A percentile compares a stretch with the other conserved stretches of the same genome.
phyloP scores from a whole-genome alignment of 1,140 invertebrate species.

The Piezodorus guildinii region DNA sequence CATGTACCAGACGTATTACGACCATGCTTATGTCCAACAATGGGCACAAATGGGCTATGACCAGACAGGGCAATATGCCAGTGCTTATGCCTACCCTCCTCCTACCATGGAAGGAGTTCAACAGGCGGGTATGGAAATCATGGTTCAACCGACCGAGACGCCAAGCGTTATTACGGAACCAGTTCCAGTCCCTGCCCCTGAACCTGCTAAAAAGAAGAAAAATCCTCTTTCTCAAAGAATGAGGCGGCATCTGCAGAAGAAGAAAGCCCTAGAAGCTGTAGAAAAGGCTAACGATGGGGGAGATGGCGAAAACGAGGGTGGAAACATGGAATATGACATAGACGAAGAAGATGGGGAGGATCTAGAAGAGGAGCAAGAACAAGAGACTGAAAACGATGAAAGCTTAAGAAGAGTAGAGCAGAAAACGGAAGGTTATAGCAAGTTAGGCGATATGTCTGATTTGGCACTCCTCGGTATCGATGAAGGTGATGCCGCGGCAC shows the following conservation, averaged over 20 bases:
- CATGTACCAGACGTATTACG: slow-evolving; percentile 1
- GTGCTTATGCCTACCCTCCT: not conserved
- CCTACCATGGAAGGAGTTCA: not conserved
- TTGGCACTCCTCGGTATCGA: slow-evolving; percentile 56
- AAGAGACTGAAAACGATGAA: slow-evolving; percentile 4
- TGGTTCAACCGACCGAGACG: not conserved
- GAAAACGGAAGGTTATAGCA: not conserved
- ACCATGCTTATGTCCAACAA: slow-evolving; percentile 8
- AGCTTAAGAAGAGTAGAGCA: not conserved
- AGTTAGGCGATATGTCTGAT: slow-evolving; percentile 42
- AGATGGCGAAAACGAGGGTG: not conserved
- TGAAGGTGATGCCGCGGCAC: slow-evolving; percentile 51
- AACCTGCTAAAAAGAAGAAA: slow-evolving; percentile 24
- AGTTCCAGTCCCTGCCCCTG: not conserved
- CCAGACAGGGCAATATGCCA: not conserved
- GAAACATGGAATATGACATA: slow-evolving; percentile 5
- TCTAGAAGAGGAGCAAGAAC: slow-evolving; percentile 17
- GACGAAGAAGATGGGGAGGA: not conserved
- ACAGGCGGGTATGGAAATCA: not conserved
- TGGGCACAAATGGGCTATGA: slow-evolving; percentile 10
- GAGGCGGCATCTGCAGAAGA: slow-evolving; percentile 26
- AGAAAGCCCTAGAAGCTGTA: slow-evolving; percentile 24
- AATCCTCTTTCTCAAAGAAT: slow-evolving; percentile 29
- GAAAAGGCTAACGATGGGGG: slow-evolving; percentile 14
- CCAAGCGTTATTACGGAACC: too few species aligned